These are phyloP conservation scores for Anastrepha obliqua DNA, from an alignment of 1,140 invertebrate genomes.

Conservation along the genomic window DNA sequence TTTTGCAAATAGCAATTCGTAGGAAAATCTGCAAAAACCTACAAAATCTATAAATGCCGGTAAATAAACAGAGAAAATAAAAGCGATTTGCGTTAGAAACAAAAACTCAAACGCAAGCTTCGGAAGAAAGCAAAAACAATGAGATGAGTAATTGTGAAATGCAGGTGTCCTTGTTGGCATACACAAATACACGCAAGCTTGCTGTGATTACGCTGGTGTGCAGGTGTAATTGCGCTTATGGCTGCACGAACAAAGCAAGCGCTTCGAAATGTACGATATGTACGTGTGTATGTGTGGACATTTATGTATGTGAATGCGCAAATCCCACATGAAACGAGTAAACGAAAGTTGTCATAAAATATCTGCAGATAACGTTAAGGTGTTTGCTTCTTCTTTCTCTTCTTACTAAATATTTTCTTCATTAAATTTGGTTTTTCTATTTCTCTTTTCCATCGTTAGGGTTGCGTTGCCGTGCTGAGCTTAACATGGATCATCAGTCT, in stretches of 20 bases:
- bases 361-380: neutral
- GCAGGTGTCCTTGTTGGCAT: no score
- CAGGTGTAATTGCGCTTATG: no score
- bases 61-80: slow-evolving; percentile 23
- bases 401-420: neutral
- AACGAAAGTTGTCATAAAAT: slow-evolving; percentile 19
- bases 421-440: neutral
- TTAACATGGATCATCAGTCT: slow-evolving; percentile 88
- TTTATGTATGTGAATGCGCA: neutral
- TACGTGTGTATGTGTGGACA: neutral
- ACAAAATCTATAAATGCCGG: slow-evolving; percentile 14
- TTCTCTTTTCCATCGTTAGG: slow-evolving; percentile 74
- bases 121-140: neutral
- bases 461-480: slow-evolving; percentile 87
- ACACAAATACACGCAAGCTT: no score
- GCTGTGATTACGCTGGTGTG: no score
- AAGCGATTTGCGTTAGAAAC: neutral
- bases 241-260: no score
- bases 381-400: neutral
- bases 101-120: neutral
- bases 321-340: neutral
- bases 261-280: no score
- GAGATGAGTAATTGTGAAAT: neutral
- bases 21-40: neutral
- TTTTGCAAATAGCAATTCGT: neutral